Evolutionary conservation across 2,888 invertebrate genomes (phyloP).

Genomic region (Drosophila barbarae): DNA sequence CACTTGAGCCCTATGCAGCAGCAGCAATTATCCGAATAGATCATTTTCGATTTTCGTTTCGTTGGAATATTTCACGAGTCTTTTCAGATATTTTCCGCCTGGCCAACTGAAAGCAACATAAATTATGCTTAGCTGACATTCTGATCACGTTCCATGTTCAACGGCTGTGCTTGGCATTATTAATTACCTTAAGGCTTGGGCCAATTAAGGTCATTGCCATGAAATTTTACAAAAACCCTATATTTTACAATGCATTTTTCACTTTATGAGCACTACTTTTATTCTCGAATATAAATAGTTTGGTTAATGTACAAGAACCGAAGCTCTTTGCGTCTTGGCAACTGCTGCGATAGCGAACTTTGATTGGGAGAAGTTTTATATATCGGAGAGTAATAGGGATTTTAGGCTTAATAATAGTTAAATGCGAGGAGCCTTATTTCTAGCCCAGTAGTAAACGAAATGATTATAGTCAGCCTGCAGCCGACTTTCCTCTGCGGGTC

Average conservation of each 20-base stretch:
- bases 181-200: neutral
- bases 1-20: conserved; percentile 51
- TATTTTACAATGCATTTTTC: neutral
- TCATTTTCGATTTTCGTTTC: conserved; percentile 44
- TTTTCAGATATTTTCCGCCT: conserved; percentile 11
- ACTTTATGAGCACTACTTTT: conserved; percentile 7
- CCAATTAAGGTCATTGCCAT: conserved; percentile 34
- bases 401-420: conserved; percentile 27
- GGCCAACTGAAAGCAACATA: conserved; percentile 10
- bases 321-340: conserved; percentile 22
- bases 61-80: neutral
- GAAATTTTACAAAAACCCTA: too few species aligned
- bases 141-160: conserved; percentile 24
- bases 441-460: conserved; percentile 24
- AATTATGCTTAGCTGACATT: conserved; percentile 21
- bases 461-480: conserved; percentile 53
- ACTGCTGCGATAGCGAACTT: neutral
- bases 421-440: conserved; percentile 54
- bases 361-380: conserved; percentile 1
- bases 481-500: conserved; percentile 33
- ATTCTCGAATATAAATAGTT: conserved; percentile 9
- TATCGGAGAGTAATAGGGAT: conserved; percentile 13
- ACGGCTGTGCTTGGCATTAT: conserved; percentile 17
- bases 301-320: conserved; percentile 28
- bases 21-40: conserved; percentile 60